phyloP scores from a whole-genome alignment of 2,888 invertebrate species.

The Phania funesta region DNA sequence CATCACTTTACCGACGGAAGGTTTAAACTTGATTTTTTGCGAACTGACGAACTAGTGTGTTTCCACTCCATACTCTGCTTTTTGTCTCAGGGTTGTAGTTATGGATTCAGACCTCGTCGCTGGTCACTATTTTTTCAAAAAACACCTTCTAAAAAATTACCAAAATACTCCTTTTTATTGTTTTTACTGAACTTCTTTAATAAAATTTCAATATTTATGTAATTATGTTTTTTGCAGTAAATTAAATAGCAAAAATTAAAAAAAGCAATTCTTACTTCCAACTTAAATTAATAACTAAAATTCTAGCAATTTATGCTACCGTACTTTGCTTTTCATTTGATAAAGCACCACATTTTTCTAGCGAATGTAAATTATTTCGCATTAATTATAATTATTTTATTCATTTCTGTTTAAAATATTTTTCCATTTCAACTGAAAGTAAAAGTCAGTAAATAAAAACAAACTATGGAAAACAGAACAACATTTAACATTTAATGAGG shows the following conservation, averaged over 20 bases:
- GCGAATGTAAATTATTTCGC: constrained; percentile 16
- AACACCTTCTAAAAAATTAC: too few relatives aligned
- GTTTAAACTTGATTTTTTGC: too few relatives aligned
- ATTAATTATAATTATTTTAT: constrained; percentile 20
- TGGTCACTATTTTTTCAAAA: too few relatives aligned
- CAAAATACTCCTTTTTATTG: too few relatives aligned
- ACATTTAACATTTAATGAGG: constrained; percentile 54
- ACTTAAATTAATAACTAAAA: constrained; percentile 2
- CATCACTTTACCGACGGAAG: too few relatives aligned
- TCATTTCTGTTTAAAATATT: neutral
- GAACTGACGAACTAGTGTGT: too few relatives aligned
- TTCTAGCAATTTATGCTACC: neutral
- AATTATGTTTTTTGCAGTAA: neutral
- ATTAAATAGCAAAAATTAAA: neutral
- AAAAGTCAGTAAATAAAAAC: constrained; percentile 13
- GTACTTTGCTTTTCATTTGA: neutral
- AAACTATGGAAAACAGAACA: constrained; percentile 54
- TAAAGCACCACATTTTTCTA: constrained; percentile 6
- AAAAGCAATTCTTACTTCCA: neutral
- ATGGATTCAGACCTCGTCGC: too few relatives aligned
- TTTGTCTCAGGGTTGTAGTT: too few relatives aligned
- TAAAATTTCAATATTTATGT: too few relatives aligned
- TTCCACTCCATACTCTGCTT: too few relatives aligned
- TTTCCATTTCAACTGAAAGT: constrained; percentile 17
- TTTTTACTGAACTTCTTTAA: too few relatives aligned